Base-by-base conservation (phyloP, 2,113 vertebrate genomes). In the Panthera leo region DNA sequence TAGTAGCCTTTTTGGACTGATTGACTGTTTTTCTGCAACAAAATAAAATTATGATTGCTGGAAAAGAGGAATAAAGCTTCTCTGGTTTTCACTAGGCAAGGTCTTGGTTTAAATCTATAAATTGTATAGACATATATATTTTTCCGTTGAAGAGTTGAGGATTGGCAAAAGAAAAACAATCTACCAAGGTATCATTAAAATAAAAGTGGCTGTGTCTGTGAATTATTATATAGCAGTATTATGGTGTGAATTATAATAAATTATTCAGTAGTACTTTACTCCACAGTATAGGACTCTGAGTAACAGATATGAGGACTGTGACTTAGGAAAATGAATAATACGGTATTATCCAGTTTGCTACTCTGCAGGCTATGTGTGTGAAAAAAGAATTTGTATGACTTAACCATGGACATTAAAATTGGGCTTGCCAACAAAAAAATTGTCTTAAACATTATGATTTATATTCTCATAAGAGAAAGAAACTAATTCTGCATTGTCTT, bases 181-280 rank as follows among this genome's bases (percentile, higher is more conserved):
- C 91, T 95, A 85, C 82, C 73, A 89, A 76, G 86, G 71, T 88
- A 25, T 94, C 18, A 55, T 80, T 45, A 94, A 95, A 45, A 94
- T 95, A 88, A 97, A 97, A 96, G 86, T 90, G 29, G 3, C 76
- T 98, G 83, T 84, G 91, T 97, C 65, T 65, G 53, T 97, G 94
- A 98, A 93, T 97, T 97, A 94, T 97, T 98, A 90, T 42, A 94
- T 68, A 92, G 63, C 61, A 80, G 1, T 42, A 11, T 98, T 97
- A 98, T 96, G 86, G 67, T 98, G 86, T 98, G 95, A 97, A 63
- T 95, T 97, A 85, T 96, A 98, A 97, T 98, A 97, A 98, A 98
- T 98, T 98, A 98, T 98, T 98, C 91, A 98, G 61, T 89, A 93
- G 94, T 97, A 98, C 96, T 97, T 98, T 79, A n/a, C 23, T 89